These are phyloP conservation scores for Bombylius discolor DNA, from an alignment of 2,888 invertebrate species.

Conservation along the genomic window DNA sequence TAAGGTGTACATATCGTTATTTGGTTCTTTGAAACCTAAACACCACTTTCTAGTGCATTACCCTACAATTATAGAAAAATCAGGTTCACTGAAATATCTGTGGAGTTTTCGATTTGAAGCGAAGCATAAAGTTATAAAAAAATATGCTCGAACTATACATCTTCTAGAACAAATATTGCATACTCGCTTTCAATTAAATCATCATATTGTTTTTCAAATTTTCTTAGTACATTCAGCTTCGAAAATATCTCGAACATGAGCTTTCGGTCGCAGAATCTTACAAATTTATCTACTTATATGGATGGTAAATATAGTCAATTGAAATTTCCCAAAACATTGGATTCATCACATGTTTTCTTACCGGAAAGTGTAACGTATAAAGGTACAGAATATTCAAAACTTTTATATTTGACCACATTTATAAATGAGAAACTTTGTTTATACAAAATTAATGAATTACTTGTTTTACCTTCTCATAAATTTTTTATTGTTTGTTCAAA, in stretches of 20 bases:
- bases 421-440: not conserved
- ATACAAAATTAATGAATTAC: slow-evolving; percentile 2
- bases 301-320: too few relatives aligned
- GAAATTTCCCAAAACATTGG: not conserved
- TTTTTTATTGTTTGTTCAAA: not conserved
- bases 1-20: not conserved
- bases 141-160: not conserved
- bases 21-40: slow-evolving; percentile 6
- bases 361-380: not conserved
- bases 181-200: slow-evolving; percentile 1
- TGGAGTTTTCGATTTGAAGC: slow-evolving; percentile 6
- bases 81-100: not conserved
- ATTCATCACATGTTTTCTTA: not conserved
- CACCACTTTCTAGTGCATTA: slow-evolving; percentile 6
- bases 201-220: not conserved
- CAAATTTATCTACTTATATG: too few relatives aligned
- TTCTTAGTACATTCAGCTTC: not conserved
- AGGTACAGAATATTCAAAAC: not conserved
- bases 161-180: slow-evolving; percentile 2
- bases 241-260: too few relatives aligned
- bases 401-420: not conserved
- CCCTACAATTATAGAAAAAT: slow-evolving; percentile 1
- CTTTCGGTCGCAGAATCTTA: too few relatives aligned
- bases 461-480: not conserved
- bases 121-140: slow-evolving; percentile 4